Evolutionary conservation across 2,113 vertebrate genomes (phyloP), one percentile per base, ranked within the genome.

Genomic region (Pedetes capensis): DNA sequence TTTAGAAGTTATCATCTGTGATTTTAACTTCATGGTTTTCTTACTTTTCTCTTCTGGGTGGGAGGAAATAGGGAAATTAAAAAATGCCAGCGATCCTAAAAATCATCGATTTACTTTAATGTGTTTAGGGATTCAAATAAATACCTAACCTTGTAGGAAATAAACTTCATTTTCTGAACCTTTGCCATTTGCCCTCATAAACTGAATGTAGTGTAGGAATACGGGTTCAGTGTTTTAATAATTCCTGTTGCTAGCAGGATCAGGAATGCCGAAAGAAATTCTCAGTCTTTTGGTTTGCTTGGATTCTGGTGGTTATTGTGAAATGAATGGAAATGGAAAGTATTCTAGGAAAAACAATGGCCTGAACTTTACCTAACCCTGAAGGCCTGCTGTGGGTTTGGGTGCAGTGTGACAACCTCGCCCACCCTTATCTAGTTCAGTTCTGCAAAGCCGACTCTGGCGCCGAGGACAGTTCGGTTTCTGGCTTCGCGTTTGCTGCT

Each of bases 321-420:
- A 93, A 95, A 87, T 88, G 93, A 95, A 51, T 84, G 83, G 78
- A 91, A 93, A 87, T 95, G 63, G 90, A 95, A 96, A 96, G 42
- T 89, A 53, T 96, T 88, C 87, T 94, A 86, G 72, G 86, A 75
- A 95, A 94, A 95, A 89, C 87, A 96, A 82, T 90, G 55, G 94
- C 85, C 55, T 95, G 95, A 89, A 90, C 92, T 96, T 87, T 94
- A 83, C 32, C 66, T 82, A 75, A 66, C 96, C 69, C 89, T 80
- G 44, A 88, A 68, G 64, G 49, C 63, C 66, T 69, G 80, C 66
- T 63, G 63, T 57, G 51, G 32, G 61, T 53, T 55, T 75, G 72
- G 53, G 89, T 66, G 42, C 51, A 37, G 10, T 11, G 57, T 32
- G n/a, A 44, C 74, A 42, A 0, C 72, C 42, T 55, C 55, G 53